Base-by-base conservation (phyloP, 2,113 vertebrate species). In the Mellivora capensis region DNA sequence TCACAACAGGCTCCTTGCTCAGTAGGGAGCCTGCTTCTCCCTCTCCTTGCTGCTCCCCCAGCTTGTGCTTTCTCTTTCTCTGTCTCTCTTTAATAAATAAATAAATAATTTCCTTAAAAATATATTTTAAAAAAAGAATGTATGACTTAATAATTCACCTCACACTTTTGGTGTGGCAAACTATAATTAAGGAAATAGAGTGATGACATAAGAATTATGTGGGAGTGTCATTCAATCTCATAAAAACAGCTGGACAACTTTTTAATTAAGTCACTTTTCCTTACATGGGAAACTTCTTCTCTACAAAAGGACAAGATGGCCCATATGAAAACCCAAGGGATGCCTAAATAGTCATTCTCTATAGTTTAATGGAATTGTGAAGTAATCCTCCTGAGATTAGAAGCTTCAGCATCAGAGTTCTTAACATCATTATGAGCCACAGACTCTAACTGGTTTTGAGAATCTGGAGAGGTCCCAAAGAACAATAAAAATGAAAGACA, bases 141-240 rank as follows among this genome's bases (percentile, higher is more conserved):
- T 10, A 67, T 90, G 57, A 82, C 72, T 91, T 76, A 84, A 77
- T 88, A 59, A 81, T 71, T 81, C 29, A 62, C n/a, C 37, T 90
- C 77, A 77, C 29, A 80, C 90, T 96, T 85, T 49, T 89, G 74
- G 49, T 81, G 27, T 71, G 37, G 69, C 57, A 77, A 91, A 82
- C 76, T 96, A 64, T 81, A 96, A 93, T 84, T 93, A 96, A 90
- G 76, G 64, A 97, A 93, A 80, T 88, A 72, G 15, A 86, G n/a
- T 52, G 81, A 96, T 76, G 80, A 95, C 80, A 71, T 89, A 93
- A 72, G 87, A 96, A 61, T 94, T 87, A 64, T 86, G 71, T 95
- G 37, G 81, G 84, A 95, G 57, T 44, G 37, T 87, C 84, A 95
- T 82, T 96, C 76, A 77, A 42, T 42, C 61, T 83, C 87, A 93